Percentiles rank a stretch among this genome's conserved stretches.
phyloP scores from a whole-genome alignment of 2,888 invertebrate species.

The Ganaspis brasiliensis region DNA sequence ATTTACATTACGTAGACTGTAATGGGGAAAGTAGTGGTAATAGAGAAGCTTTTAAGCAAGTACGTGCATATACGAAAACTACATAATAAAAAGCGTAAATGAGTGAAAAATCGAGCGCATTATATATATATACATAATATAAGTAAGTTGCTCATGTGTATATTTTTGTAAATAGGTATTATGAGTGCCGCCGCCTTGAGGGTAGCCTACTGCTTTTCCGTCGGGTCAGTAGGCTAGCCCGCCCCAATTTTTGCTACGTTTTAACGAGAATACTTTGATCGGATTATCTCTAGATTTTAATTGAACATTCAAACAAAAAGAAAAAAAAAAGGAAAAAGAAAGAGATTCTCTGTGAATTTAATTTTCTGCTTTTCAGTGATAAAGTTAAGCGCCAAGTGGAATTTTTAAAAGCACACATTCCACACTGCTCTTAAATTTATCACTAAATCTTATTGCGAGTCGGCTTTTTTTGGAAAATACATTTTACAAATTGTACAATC shows the following conservation, averaged over 20 bases:
- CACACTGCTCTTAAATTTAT: neutral
- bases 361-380: slow-evolving; percentile 21
- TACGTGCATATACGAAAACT: slow-evolving; percentile 58
- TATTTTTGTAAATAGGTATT: slow-evolving; percentile 78
- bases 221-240: slow-evolving; percentile 63
- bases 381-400: neutral
- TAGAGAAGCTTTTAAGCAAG: slow-evolving; percentile 65
- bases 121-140: slow-evolving; percentile 63
- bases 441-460: slow-evolving; percentile 1
- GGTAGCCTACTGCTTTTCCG: slow-evolving; percentile 63
- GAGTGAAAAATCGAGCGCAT: slow-evolving; percentile 49
- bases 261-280: slow-evolving; percentile 34
- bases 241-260: slow-evolving; percentile 75
- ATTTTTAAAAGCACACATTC: neutral
- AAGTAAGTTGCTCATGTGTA: slow-evolving; percentile 79
- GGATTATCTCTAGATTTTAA: slow-evolving; percentile 28
- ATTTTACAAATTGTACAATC: slow-evolving; percentile 18
- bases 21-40: slow-evolving; percentile 75
- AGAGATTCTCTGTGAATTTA: slow-evolving; percentile 7
- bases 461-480: slow-evolving; percentile 24
- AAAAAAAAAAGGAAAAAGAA: neutral
- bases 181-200: slow-evolving; percentile 71
- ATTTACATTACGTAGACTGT: slow-evolving; percentile 77
- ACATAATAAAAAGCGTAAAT: slow-evolving; percentile 51
- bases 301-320: neutral